phyloP scores from a whole-genome alignment of 2,797 vertebrate species.

The Melanotaenia trifasciata region DNA sequence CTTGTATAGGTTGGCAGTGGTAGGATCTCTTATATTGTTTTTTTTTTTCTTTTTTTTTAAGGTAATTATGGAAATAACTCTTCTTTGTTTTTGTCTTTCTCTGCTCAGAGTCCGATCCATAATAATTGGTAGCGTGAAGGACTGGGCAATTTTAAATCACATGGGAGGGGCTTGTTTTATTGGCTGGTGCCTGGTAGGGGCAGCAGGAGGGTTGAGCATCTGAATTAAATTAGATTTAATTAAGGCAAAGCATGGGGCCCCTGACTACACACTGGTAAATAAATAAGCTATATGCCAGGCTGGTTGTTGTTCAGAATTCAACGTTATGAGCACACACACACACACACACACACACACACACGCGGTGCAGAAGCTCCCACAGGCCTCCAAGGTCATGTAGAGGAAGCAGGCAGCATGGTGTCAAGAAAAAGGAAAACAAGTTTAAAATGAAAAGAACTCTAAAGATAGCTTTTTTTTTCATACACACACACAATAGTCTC shows the following conservation, averaged over 20 bases:
- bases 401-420: conserved; percentile 54
- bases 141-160: conserved; percentile 73
- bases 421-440: conserved; percentile 41
- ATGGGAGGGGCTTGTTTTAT: conserved; percentile 75
- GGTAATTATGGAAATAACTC: conserved; percentile 79
- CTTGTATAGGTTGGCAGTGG: conserved; percentile 53
- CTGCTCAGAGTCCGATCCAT: conserved; percentile 57
- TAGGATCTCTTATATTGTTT: conserved; percentile 64
- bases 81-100: conserved; percentile 72
- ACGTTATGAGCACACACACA: conserved; percentile 27
- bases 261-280: conserved; percentile 63
- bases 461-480: not conserved
- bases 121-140: conserved; percentile 72
- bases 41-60: conserved; percentile 39
- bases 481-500: not conserved
- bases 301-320: conserved; percentile 61
- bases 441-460: not conserved
- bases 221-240: conserved; percentile 81
- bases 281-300: conserved; percentile 61
- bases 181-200: conserved; percentile 67
- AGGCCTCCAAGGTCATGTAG: conserved; percentile 68
- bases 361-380: conserved; percentile 30
- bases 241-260: conserved; percentile 71
- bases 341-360: conserved; percentile 14
- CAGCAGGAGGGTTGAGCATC: conserved; percentile 65